Evolutionary conservation across 2,113 vertebrate species (phyloP).

Genomic region (Cheilinus undulatus): DNA sequence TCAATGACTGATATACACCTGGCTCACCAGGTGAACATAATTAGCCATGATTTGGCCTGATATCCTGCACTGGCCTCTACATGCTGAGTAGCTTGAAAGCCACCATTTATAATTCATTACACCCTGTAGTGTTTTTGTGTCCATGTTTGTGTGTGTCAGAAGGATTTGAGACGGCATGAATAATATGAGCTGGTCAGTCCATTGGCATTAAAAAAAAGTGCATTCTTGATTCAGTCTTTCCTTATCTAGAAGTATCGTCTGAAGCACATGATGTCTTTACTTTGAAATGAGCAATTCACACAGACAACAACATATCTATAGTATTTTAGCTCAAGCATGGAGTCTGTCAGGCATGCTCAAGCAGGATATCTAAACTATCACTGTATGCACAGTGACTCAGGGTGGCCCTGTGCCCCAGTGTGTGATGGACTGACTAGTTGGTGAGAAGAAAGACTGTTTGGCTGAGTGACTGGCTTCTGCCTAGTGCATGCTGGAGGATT

Average conservation of each 20-base stretch:
- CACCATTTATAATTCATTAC: slow-evolving; percentile 16
- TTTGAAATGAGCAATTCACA: too few relatives aligned
- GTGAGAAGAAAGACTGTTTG: slow-evolving; percentile 48
- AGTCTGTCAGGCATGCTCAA: slow-evolving; percentile 33
- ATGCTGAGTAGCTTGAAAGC: slow-evolving; percentile 23
- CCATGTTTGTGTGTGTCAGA: background rate
- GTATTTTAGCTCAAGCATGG: slow-evolving; percentile 27
- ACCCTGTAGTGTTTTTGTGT: background rate
- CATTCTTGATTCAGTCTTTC: background rate
- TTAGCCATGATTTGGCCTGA: slow-evolving; percentile 31
- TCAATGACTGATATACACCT: slow-evolving; percentile 31
- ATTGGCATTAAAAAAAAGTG: background rate
- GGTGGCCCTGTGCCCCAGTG: slow-evolving; percentile 7
- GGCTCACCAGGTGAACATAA: slow-evolving; percentile 31
- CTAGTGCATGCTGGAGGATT: slow-evolving; percentile 28
- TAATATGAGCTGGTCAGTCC: background rate
- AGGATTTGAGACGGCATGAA: background rate
- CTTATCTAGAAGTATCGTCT: background rate
- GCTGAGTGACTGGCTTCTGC: slow-evolving; percentile 59
- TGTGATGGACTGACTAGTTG: slow-evolving; percentile 65
- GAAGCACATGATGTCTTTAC: background rate
- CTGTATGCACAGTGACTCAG: slow-evolving; percentile 1
- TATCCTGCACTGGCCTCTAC: background rate
- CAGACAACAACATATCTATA: too few relatives aligned
- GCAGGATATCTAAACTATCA: slow-evolving; percentile 37